These are phyloP conservation scores for Pegoplata infirma DNA, from an alignment of 2,888 invertebrate genomes.

Conservation along the genomic window DNA sequence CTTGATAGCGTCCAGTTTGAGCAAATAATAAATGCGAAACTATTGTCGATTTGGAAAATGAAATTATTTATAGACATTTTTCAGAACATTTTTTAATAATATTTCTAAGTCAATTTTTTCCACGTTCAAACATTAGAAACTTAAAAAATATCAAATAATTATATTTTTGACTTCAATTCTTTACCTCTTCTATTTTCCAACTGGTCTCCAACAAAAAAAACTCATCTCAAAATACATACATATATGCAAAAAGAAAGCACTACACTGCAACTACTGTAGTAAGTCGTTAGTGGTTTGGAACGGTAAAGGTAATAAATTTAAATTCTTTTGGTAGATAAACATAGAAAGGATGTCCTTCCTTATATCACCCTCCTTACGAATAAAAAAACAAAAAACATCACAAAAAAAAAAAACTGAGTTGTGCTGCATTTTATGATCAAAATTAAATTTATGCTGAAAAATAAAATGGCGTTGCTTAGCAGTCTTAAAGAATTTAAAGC, in stretches of 20 bases:
- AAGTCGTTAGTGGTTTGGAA: background rate
- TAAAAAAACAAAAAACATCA: background rate
- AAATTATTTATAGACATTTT: too few species aligned
- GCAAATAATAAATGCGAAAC: too few species aligned
- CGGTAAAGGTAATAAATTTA: constrained; percentile 20
- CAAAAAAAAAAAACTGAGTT: background rate
- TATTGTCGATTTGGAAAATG: too few species aligned
- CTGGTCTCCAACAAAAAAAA: background rate
- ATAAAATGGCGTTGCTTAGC: background rate
- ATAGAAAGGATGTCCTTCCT: background rate
- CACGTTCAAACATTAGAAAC: too few species aligned
- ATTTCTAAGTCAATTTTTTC: too few species aligned
- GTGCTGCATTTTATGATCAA: background rate
- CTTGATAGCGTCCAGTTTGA: too few species aligned
- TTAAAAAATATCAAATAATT: too few species aligned
- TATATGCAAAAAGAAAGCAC: background rate
- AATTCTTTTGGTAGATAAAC: background rate
- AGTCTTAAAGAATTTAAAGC: background rate
- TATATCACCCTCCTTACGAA: too few species aligned
- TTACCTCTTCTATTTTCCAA: too few species aligned
- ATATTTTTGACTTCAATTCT: too few species aligned
- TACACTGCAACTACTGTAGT: background rate
- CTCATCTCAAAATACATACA: background rate
- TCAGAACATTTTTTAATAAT: too few species aligned
- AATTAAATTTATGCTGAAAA: constrained; percentile 23